These are phyloP conservation scores for Solenopsis fugax DNA, from an alignment of 1,140 invertebrate species.

Conservation along the genomic window DNA sequence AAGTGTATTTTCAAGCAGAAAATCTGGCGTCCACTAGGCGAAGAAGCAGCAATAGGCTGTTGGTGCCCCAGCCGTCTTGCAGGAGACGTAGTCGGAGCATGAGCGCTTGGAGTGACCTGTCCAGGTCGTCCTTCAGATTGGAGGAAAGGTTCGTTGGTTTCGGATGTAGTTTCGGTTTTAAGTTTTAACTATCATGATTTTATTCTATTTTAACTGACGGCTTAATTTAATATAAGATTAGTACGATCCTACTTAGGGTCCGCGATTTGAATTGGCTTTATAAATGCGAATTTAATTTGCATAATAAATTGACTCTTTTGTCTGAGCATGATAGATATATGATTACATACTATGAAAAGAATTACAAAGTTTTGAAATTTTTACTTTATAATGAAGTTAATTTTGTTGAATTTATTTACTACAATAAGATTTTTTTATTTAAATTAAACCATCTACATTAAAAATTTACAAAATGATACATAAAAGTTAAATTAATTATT, in stretches of 20 bases:
- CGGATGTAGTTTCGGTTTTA: background rate
- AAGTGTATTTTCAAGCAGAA: conserved; percentile 92
- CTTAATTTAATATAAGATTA: background rate
- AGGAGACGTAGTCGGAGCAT: conserved; percentile 90
- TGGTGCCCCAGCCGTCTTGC: conserved; percentile 83
- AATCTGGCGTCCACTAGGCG: conserved; percentile 88
- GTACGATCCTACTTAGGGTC: background rate
- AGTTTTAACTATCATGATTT: background rate
- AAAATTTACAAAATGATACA: background rate
- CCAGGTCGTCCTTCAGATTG: conserved; percentile 92
- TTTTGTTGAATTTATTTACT: background rate
- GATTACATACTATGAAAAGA: background rate
- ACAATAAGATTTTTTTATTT: background rate
- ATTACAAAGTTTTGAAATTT: background rate
- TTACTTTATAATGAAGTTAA: background rate
- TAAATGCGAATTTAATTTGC: background rate
- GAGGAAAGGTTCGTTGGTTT: conserved; percentile 90
- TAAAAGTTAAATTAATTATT: conserved; percentile 1
- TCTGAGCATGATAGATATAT: background rate
- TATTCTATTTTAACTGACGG: background rate
- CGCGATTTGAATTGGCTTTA: background rate
- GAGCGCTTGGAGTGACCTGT: conserved; percentile 94
- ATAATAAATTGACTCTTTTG: background rate
- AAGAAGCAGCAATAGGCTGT: conserved; percentile 86
- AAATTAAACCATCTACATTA: background rate